Percentiles rank a stretch among this genome's conserved stretches.
These are phyloP conservation scores for Pandemis cinnamomeana DNA, from an alignment of 2,888 invertebrate genomes.

Conservation along the genomic window DNA sequence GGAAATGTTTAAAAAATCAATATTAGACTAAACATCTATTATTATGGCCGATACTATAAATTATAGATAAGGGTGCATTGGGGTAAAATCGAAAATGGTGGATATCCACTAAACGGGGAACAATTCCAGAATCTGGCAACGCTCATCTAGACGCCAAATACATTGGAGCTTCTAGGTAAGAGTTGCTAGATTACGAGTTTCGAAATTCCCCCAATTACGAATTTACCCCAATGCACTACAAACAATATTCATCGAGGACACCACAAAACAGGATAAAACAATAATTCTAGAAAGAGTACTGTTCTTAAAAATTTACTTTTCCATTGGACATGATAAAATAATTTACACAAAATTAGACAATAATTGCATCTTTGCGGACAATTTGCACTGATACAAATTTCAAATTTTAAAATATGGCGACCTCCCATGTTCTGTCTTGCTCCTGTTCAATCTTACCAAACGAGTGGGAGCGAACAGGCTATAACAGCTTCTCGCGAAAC, in stretches of 20 bases:
- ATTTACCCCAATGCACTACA: background rate
- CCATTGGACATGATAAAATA: background rate
- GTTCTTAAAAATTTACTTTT: background rate
- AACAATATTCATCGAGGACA: constrained; percentile 32
- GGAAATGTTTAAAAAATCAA: constrained; percentile 30
- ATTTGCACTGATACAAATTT: background rate
- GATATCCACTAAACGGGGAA: no score
- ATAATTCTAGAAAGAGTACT: background rate
- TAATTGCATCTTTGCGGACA: background rate
- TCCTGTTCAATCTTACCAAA: no score
- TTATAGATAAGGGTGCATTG: constrained; percentile 1
- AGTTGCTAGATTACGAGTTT: no score
- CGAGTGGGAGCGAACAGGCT: background rate
- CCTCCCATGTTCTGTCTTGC: background rate
- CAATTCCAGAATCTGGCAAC: no score
- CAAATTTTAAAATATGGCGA: background rate
- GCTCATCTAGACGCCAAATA: no score
- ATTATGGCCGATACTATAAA: constrained; percentile 52
- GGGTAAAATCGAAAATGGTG: background rate
- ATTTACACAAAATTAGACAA: background rate
- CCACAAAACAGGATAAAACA: constrained; percentile 10
- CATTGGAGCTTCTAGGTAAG: no score
- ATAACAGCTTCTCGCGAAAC: background rate
- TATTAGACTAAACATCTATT: constrained; percentile 44
- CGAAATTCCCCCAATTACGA: no score